Percentiles rank a stretch among this genome's conserved stretches.
phyloP scores from a whole-genome alignment of 2,888 invertebrate species.

The Boloria euphrosyne region DNA sequence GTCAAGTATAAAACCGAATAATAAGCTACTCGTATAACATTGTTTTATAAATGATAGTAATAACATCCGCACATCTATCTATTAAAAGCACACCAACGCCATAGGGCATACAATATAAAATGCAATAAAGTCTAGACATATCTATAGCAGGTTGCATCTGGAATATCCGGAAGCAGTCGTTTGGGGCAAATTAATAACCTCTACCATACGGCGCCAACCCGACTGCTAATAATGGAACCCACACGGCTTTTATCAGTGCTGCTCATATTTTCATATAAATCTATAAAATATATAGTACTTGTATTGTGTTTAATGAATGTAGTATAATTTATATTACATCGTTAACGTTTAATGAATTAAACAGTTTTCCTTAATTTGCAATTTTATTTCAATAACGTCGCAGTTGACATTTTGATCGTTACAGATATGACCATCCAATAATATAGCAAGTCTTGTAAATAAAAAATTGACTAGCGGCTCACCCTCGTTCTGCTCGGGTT shows the following conservation, averaged over 20 bases:
- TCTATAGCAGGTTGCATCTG: constrained; percentile 37
- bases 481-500: too few relatives aligned
- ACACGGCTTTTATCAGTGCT: constrained; percentile 38
- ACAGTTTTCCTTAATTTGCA: not conserved
- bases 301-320: constrained; percentile 21
- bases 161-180: constrained; percentile 57
- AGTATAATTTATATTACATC: not conserved
- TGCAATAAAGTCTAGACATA: constrained; percentile 13
- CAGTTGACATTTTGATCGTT: too few relatives aligned
- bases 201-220: constrained; percentile 51
- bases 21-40: not conserved
- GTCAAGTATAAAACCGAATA: too few relatives aligned
- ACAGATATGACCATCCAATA: too few relatives aligned
- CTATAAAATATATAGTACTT: constrained; percentile 23
- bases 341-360: constrained; percentile 1
- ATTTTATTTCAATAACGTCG: not conserved
- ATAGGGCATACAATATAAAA: constrained; percentile 13
- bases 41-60: not conserved
- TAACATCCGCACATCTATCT: not conserved
- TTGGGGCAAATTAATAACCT: constrained; percentile 68
- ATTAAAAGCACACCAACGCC: not conserved
- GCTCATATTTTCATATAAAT: constrained; percentile 37
- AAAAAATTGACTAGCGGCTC: too few relatives aligned
- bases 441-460: too few relatives aligned
- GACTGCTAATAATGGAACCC: constrained; percentile 41